These are phyloP conservation scores for Araneus ventricosus DNA, from an alignment of 1,140 invertebrate species.

Conservation along the genomic window DNA sequence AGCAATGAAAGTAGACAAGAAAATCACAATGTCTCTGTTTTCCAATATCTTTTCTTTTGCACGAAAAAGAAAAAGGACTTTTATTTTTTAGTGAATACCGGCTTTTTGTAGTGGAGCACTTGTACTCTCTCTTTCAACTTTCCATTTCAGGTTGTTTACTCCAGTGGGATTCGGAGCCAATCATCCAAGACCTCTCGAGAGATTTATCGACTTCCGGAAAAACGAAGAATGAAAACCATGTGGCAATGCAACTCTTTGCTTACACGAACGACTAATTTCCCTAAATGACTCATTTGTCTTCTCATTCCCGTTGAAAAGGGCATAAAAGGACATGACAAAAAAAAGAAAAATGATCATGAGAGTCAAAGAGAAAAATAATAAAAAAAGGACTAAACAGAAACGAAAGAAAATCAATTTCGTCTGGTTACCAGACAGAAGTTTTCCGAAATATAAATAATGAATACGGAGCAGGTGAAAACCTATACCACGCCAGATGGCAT, in stretches of 20 bases:
- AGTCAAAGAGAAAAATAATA: too few species aligned
- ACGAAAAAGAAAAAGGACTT: not conserved
- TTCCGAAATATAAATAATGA: too few species aligned
- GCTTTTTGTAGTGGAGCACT: not conserved
- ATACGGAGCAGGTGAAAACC: too few species aligned
- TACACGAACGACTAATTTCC: not conserved
- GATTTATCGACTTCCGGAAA: slow-evolving; percentile 31
- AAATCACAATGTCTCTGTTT: not conserved
- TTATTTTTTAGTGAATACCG: not conserved
- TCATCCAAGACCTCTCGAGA: not conserved
- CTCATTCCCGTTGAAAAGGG: not conserved
- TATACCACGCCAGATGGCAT: too few species aligned
- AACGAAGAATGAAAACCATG: slow-evolving; percentile 17
- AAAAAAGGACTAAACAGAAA: too few species aligned
- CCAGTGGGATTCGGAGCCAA: slow-evolving; percentile 19
- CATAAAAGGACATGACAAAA: not conserved
- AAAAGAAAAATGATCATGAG: not conserved
- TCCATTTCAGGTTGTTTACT: slow-evolving; percentile 33
- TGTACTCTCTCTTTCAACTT: slow-evolving; percentile 16
- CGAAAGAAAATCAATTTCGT: too few species aligned
- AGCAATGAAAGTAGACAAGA: too few species aligned
- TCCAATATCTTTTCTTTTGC: not conserved
- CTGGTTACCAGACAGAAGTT: too few species aligned
- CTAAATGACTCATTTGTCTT: slow-evolving; percentile 18
- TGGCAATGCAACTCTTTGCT: slow-evolving; percentile 19